Conservation (phyloP, 2,888 invertebrate genomes). For the Didymodactylos carnosus region DNA sequence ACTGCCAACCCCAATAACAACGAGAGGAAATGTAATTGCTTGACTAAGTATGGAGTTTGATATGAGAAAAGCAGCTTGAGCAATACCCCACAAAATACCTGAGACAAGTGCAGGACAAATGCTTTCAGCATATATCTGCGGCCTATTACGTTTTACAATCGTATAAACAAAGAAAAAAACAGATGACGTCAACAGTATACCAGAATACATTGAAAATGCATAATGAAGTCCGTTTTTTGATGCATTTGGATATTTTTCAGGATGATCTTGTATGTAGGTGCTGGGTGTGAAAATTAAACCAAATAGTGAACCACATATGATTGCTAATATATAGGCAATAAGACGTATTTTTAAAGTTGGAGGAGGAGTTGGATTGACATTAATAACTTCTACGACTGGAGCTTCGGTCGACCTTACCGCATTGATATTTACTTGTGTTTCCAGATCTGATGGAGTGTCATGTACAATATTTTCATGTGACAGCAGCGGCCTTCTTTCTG, state of each 20-base stretch:
- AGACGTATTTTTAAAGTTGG: neutral
- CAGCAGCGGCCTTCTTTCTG: constrained; percentile 1
- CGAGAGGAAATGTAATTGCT: constrained; percentile 37
- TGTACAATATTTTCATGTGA: neutral
- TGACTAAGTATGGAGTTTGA: constrained; percentile 36
- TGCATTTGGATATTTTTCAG: constrained; percentile 17
- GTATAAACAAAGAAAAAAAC: constrained; percentile 33
- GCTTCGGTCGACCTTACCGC: neutral
- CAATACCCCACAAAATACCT: constrained; percentile 35
- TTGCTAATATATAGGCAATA: constrained; percentile 27
- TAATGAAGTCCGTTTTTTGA: constrained; percentile 32
- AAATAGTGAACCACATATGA: constrained; percentile 34
- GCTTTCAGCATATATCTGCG: constrained; percentile 30
- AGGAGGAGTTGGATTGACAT: neutral
- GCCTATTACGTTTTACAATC: constrained; percentile 28
- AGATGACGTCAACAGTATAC: constrained; percentile 33
- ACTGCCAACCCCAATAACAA: constrained; percentile 35
- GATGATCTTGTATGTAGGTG: constrained; percentile 33
- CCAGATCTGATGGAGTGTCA: neutral
- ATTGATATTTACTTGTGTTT: neutral
- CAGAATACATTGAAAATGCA: constrained; percentile 36
- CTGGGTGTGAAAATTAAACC: constrained; percentile 37
- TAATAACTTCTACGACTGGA: neutral
- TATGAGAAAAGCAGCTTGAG: constrained; percentile 36
- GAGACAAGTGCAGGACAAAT: constrained; percentile 35